phyloP scores from a whole-genome alignment of 2,888 invertebrate genomes.

The Philaethria dido region DNA sequence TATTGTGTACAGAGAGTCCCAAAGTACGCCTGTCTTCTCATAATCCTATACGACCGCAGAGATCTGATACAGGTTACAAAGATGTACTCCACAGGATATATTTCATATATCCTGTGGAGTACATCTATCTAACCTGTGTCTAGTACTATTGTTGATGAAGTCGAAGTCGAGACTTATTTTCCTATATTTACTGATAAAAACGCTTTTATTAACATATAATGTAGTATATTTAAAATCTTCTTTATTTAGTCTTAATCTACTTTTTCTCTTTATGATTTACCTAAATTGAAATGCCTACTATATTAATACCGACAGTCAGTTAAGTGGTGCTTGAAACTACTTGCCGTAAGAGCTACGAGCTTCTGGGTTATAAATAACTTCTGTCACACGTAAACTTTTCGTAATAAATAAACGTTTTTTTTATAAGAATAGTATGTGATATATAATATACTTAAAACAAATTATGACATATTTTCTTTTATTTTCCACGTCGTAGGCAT shows the following conservation, averaged over 20 bases:
- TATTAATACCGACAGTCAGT: constrained; percentile 21
- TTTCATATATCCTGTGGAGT: no score
- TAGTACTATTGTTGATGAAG: no score
- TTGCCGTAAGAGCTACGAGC: constrained; percentile 17
- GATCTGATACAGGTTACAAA: neutral
- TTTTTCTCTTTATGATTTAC: neutral
- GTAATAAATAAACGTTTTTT: constrained; percentile 14
- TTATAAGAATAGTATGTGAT: neutral
- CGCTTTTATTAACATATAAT: neutral
- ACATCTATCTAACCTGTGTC: no score
- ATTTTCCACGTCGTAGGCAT: neutral
- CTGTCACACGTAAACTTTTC: constrained; percentile 19
- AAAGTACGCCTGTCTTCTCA: no score
- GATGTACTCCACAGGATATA: no score
- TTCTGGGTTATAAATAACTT: constrained; percentile 17
- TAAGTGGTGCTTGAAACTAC: constrained; percentile 15
- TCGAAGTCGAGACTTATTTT: no score
- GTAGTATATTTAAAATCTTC: neutral
- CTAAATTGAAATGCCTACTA: constrained; percentile 18
- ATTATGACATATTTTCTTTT: neutral
- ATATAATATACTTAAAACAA: no score
- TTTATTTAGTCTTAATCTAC: neutral
- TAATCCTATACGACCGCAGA: neutral
- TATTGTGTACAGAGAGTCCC: neutral
- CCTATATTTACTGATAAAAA: no score